phyloP scores from a whole-genome alignment of 2,888 invertebrate species.

The Keiferia lycopersicella region DNA sequence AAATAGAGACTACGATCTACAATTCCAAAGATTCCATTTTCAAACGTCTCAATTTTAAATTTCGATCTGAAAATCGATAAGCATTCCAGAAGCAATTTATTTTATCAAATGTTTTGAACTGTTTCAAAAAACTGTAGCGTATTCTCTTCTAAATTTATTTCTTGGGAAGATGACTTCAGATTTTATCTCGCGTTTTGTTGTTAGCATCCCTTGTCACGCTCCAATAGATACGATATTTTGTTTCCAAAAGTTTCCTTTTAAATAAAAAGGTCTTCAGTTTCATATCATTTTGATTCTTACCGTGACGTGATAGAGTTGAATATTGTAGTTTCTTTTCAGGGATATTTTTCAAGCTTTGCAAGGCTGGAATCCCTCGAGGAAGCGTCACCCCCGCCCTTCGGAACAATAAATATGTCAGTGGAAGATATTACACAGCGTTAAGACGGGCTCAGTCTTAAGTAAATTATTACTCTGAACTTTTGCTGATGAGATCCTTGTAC shows the following conservation, averaged over 20 bases:
- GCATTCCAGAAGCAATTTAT: neutral
- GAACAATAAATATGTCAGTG: slow-evolving; percentile 80
- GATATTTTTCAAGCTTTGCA: slow-evolving; percentile 28
- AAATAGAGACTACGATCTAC: slow-evolving; percentile 26
- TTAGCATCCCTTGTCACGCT: slow-evolving; percentile 39
- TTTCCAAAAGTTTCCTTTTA: slow-evolving; percentile 11
- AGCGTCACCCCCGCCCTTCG: slow-evolving; percentile 60
- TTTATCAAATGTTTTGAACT: neutral
- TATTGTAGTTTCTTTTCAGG: neutral
- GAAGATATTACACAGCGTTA: slow-evolving; percentile 72
- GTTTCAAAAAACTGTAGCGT: neutral
- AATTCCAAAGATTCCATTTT: slow-evolving; percentile 1
- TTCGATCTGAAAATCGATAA: slow-evolving; percentile 23
- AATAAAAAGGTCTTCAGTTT: neutral
- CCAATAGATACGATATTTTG: slow-evolving; percentile 17
- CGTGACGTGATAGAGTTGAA: neutral
- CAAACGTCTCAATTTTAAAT: slow-evolving; percentile 27
- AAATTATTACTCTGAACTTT: slow-evolving; percentile 77
- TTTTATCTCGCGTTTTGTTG: slow-evolving; percentile 26
- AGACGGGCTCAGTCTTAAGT: slow-evolving; percentile 64
- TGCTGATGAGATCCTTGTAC: slow-evolving; percentile 66
- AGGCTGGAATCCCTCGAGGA: slow-evolving; percentile 47
- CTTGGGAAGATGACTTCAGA: slow-evolving; percentile 8
- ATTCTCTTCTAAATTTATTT: slow-evolving; percentile 12
- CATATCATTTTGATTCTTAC: neutral